Evolutionary conservation across 2,113 vertebrate species (phyloP).

Genomic region (Apistogramma diplotaenia): DNA sequence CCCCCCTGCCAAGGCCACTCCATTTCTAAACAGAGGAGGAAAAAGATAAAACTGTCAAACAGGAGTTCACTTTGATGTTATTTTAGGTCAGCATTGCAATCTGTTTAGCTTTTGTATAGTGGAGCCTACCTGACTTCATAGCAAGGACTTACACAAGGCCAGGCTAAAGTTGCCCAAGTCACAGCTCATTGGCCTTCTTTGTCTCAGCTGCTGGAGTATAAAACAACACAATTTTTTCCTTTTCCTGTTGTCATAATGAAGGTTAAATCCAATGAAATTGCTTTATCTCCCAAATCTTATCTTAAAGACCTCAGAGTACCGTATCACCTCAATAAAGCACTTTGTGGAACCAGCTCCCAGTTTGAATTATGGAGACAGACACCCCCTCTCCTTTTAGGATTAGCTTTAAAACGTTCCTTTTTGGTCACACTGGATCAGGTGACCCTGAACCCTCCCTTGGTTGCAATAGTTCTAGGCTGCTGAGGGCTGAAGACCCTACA

Average conservation of each 20-base stretch:
- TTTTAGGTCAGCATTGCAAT: constrained; percentile 4
- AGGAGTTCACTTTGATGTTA: constrained; percentile 48
- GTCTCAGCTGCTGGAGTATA: not conserved
- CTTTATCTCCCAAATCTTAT: not conserved
- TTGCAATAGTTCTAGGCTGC: too few relatives aligned
- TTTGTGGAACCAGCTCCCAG: too few relatives aligned
- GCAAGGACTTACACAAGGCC: not conserved
- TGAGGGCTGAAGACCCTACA: not conserved
- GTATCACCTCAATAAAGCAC: too few relatives aligned
- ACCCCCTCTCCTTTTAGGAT: too few relatives aligned
- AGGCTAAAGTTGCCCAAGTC: not conserved
- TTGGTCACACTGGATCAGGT: too few relatives aligned
- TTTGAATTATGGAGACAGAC: too few relatives aligned
- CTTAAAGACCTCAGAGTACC: too few relatives aligned
- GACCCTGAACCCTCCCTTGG: too few relatives aligned
- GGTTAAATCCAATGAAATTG: not conserved
- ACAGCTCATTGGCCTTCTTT: not conserved
- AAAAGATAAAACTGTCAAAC: constrained; percentile 47
- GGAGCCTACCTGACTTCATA: not conserved
- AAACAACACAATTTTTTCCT: not conserved
- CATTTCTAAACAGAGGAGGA: constrained; percentile 52
- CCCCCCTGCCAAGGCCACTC: constrained; percentile 62
- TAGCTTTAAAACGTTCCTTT: too few relatives aligned
- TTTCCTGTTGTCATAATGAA: not conserved
- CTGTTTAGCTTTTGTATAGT: not conserved